Evolutionary conservation across 2,113 vertebrate genomes (phyloP).

Genomic region (Lepus europaeus): DNA sequence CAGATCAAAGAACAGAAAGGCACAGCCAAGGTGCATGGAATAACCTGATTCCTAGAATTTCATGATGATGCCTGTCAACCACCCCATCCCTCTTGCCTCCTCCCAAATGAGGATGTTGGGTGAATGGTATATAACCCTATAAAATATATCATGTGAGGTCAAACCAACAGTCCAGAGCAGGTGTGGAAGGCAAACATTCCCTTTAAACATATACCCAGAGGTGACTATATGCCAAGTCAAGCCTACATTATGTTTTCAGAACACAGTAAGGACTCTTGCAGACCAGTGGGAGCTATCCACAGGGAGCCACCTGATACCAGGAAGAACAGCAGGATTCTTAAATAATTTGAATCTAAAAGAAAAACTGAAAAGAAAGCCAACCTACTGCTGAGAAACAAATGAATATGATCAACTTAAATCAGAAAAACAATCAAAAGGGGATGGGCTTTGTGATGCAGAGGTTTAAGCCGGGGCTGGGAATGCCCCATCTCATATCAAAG

Average conservation of each 20-base stretch:
- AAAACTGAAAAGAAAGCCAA: constrained; percentile 47
- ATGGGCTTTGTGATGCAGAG: too few species aligned
- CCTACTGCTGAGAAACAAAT: constrained; percentile 57
- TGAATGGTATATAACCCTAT: background rate
- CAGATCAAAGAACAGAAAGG: background rate
- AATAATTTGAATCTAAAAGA: constrained; percentile 37
- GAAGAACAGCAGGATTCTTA: background rate
- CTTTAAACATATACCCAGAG: background rate
- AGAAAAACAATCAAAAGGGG: background rate
- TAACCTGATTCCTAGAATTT: background rate
- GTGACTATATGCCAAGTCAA: background rate
- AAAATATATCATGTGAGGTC: background rate
- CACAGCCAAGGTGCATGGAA: background rate
- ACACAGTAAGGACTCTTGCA: constrained; percentile 1
- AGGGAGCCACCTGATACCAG: background rate
- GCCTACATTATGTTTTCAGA: constrained; percentile 6
- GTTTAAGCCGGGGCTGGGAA: too few species aligned
- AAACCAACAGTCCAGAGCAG: constrained; percentile 7
- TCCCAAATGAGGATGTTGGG: constrained; percentile 27
- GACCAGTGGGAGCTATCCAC: background rate
- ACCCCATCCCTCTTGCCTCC: background rate
- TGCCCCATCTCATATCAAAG: too few species aligned
- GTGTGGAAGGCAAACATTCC: constrained; percentile 8
- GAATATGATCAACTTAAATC: constrained; percentile 20
- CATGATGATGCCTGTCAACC: background rate